These are phyloP conservation scores for Podargus strigoides DNA, from an alignment of 2,797 vertebrate genomes.

Conservation along the genomic window DNA sequence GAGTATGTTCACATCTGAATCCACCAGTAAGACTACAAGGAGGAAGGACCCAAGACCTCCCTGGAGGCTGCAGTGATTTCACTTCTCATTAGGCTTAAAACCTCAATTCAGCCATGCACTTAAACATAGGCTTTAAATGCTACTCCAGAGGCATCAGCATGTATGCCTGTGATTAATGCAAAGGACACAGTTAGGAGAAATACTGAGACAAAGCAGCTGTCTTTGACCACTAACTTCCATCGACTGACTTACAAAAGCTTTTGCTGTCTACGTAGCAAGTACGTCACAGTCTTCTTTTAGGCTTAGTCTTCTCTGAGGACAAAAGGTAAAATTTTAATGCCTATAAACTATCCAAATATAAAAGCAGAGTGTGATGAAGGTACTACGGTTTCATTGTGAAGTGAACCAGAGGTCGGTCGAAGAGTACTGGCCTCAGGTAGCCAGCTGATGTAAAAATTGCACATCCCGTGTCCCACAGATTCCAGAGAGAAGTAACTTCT, in stretches of 20 bases:
- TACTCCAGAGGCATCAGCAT: background rate
- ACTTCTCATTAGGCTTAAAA: background rate
- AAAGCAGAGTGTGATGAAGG: constrained; percentile 15
- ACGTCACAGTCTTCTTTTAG: background rate
- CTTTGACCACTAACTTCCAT: background rate
- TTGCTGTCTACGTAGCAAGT: background rate
- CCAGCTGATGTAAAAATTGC: background rate
- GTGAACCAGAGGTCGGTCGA: background rate
- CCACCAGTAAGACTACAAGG: background rate
- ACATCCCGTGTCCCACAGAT: background rate
- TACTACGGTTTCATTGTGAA: background rate
- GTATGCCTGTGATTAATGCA: background rate
- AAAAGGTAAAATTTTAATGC: background rate
- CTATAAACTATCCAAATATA: background rate
- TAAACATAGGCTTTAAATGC: background rate
- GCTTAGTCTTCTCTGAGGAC: background rate
- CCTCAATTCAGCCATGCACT: background rate
- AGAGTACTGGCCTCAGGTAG: background rate
- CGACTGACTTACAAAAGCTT: background rate
- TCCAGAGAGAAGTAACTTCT: background rate
- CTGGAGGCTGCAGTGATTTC: background rate
- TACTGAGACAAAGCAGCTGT: background rate
- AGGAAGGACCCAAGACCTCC: background rate
- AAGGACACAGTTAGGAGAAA: background rate
- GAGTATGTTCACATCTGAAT: background rate